Base-by-base conservation (phyloP, 2,888 invertebrate species). In the Zaprionus lineosus region DNA sequence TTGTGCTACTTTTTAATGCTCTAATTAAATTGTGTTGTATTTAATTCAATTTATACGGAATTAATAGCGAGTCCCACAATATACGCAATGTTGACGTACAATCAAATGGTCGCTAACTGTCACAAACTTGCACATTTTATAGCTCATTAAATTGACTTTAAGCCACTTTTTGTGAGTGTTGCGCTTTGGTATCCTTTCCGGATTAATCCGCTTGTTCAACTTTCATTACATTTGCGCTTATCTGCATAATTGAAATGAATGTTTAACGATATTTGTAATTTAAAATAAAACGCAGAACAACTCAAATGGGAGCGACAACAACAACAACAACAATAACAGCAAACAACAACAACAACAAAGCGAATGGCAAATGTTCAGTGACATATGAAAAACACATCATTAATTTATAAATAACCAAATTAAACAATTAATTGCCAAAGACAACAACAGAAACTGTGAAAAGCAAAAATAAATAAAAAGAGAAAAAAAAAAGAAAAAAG, bases 371-470 rank as follows among this genome's bases (percentile, higher is more conserved):
- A 67, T 85, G 86, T 61, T 56, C 83, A 86, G 47, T 84, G 81
- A 86, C 86, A 86, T 74, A 68, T 82, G 76, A 81, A 81, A 86
- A 86, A 81, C 85, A 81, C 79, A 83, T 86, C 79, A 81, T 81
- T 81, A 83, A 86, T 83, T 83, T 78, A 74, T 66, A 84, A 86
- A 78, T 84, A 81, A 81, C 83, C 59, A 86, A 78, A 81, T 81
- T 86, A 81, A 86, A 82, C 86, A 86, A 79, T 77, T 79, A 84
- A 86, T 86, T 78, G 85, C 67, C 60, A 77, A 86, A 62, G 78
- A 69, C 78, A 61, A 28, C 39, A 41, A 36, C 39, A 8, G 36
- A 1, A 5, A n/a, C n/a, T n/a, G n/a, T n/a, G n/a, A n/a, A n/a
- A n/a, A n/a, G n/a, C 1, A 15, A 47, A 58, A 48, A 39, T 24